Conservation (phyloP, 2,888 invertebrate species). For the Halocaridina rubra region DNA sequence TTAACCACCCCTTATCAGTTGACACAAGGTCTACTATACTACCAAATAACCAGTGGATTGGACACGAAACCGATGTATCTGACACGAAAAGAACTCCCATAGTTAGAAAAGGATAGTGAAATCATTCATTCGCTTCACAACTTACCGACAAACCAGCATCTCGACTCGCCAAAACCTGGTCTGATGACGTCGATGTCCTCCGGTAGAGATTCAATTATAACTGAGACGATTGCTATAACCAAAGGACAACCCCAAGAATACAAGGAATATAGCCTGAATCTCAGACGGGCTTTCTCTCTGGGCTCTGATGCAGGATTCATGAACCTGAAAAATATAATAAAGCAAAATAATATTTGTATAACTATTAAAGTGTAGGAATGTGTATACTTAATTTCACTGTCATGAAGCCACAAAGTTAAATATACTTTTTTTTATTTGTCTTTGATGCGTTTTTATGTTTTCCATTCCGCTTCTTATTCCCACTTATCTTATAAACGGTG, state of each 20-base stretch:
- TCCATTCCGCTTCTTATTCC: no score
- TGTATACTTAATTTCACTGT: no score
- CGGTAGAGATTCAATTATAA: constrained; percentile 27
- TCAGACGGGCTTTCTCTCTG: constrained; percentile 11
- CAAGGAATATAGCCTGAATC: constrained; percentile 45
- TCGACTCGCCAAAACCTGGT: constrained; percentile 17
- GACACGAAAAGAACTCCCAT: background rate
- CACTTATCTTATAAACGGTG: no score
- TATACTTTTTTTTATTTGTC: no score
- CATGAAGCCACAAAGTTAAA: no score
- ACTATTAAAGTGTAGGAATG: no score
- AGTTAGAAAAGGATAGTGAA: no score
- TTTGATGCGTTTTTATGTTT: no score
- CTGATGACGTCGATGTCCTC: constrained; percentile 29
- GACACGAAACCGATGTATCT: background rate
- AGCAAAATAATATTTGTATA: no score
- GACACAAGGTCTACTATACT: background rate
- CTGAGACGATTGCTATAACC: constrained; percentile 12
- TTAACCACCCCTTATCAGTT: background rate
- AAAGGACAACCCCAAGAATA: constrained; percentile 46
- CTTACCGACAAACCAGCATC: constrained; percentile 44
- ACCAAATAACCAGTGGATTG: background rate
- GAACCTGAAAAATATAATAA: constrained; percentile 21
- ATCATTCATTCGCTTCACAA: no score
- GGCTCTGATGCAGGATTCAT: constrained; percentile 41